Base-by-base conservation (phyloP, 2,113 vertebrate species). In the Gavialis gangeticus region DNA sequence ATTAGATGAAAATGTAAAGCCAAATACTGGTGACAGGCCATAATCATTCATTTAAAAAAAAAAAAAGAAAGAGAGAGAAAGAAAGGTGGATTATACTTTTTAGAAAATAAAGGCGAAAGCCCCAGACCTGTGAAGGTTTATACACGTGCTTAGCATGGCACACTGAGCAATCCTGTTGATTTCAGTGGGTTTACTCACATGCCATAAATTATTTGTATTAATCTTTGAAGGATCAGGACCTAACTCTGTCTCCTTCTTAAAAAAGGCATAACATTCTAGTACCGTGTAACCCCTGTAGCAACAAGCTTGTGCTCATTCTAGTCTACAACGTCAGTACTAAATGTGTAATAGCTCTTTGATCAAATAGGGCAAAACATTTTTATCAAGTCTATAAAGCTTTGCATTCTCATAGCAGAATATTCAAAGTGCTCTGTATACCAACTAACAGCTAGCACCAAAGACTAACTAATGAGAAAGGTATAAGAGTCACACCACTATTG, bases 1-100 rank as follows among this genome's bases (percentile, higher is more conserved):
- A 85, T 82, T 82, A 75, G n/a, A 69, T 24, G 75, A 91, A 94
- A 85, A 88, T 21, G 19, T 63, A 84, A 86, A 95, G 54, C 69
- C 60, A 79, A 91, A 89, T 75, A 76, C 15, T 34, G 82, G 34
- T 85, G 82, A 81, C 69, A 92, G 60, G 75, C 71, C 59, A 34
- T 76, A 91, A 84, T 79, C 8, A 24, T 87, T 78, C 64, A 87
- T 82, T 56, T 10, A 11, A 22, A 17, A 62, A 37, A 75, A 46
- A 24, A 54, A 9, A 46, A 46, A 46, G 37, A 59, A 15, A 22
- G 59, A 6, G 8, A 46, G 46, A 46, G 46, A 46, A 46, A 46
- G 46, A 12, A 25, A 77, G 37, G 16, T 19, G 69, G 27, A 71
- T 81, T 83, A 90, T 79, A 71, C 10, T 2, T 16, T 25, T 85